Evolutionary conservation across 2,113 vertebrate species (phyloP).

Genomic region (Castor canadensis): DNA sequence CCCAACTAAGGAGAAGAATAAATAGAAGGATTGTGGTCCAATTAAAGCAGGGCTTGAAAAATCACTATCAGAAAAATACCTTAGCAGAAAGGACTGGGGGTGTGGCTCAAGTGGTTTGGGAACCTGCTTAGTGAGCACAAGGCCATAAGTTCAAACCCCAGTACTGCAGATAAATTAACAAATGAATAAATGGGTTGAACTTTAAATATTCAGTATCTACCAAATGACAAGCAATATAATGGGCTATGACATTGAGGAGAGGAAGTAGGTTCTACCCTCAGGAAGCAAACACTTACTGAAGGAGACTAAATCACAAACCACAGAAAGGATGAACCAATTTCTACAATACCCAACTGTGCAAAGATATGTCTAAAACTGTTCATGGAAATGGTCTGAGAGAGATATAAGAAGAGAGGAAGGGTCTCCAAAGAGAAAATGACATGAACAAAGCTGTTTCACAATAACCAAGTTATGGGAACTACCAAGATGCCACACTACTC

Average conservation of each 20-base stretch:
- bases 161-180: too few species aligned
- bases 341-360: background rate
- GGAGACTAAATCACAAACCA: background rate
- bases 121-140: too few species aligned
- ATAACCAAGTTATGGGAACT: too few species aligned
- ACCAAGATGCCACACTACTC: too few species aligned
- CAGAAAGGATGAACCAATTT: background rate
- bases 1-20: too few species aligned
- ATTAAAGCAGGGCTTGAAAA: too few species aligned
- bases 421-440: background rate
- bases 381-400: background rate
- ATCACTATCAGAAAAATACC: too few species aligned
- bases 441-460: background rate
- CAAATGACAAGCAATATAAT: background rate
- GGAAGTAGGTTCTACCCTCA: rapidly evolving
- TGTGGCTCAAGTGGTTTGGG: too few species aligned
- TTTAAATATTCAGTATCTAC: background rate
- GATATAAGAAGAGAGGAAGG: background rate
- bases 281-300: background rate
- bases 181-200: too few species aligned
- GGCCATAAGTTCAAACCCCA: too few species aligned
- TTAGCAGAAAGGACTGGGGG: too few species aligned
- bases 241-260: background rate
- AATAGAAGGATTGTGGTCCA: too few species aligned
- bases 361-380: background rate